Percentiles rank a stretch among this genome's conserved stretches.
phyloP scores from a whole-genome alignment of 2,888 invertebrate genomes.

The Oegoconia quadripuncta region DNA sequence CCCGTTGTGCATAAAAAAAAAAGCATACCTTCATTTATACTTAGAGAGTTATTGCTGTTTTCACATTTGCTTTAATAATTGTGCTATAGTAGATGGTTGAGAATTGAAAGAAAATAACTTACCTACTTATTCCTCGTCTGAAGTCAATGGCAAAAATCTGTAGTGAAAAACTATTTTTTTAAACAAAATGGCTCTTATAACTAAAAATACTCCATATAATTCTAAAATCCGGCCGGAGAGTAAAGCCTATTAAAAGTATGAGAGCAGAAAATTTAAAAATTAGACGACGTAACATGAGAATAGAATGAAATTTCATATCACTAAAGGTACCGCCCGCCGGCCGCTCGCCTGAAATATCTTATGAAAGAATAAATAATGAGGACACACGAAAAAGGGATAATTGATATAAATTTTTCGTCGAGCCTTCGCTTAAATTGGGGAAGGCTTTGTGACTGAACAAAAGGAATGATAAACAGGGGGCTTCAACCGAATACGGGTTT shows the following conservation, averaged over 20 bases:
- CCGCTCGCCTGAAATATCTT: conserved; percentile 46
- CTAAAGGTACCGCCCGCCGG: background rate
- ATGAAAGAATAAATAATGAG: conserved; percentile 67
- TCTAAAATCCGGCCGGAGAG: background rate
- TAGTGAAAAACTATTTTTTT: too few relatives aligned
- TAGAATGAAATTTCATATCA: conserved; percentile 1
- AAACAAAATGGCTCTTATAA: too few relatives aligned
- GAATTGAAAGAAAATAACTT: too few relatives aligned
- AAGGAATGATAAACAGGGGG: conserved; percentile 65
- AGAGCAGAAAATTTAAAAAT: background rate
- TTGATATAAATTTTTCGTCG: conserved; percentile 65
- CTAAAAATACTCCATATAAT: too few relatives aligned
- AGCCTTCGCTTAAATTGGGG: conserved; percentile 38
- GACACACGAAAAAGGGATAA: conserved; percentile 38
- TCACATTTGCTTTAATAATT: too few relatives aligned
- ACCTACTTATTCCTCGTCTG: too few relatives aligned
- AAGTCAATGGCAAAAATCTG: too few relatives aligned
- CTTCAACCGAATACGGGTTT: conserved; percentile 37
- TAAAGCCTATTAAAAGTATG: background rate
- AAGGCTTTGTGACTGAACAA: conserved; percentile 48
- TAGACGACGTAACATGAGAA: background rate
- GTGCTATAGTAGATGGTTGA: too few relatives aligned
- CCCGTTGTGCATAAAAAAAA: too few relatives aligned
- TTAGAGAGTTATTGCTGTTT: too few relatives aligned
- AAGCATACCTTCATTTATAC: too few relatives aligned